Evolutionary conservation across 2,888 invertebrate genomes (phyloP).

Genomic region (Acanthopleura granulata): DNA sequence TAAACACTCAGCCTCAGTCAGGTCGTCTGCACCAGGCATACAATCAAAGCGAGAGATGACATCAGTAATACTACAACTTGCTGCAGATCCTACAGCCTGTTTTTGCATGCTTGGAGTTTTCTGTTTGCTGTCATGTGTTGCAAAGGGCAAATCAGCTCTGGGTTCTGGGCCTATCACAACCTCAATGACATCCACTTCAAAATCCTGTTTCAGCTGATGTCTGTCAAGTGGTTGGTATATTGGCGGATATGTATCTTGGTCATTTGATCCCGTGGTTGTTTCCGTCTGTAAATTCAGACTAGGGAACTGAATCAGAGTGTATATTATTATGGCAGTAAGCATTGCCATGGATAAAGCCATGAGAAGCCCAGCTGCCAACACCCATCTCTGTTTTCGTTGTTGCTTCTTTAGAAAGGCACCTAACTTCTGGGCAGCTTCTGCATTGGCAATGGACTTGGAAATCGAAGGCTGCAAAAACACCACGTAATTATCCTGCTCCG

Average conservation of each 20-base stretch:
- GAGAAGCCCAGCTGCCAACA: neutral
- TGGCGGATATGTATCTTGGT: no score
- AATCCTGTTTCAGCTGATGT: no score
- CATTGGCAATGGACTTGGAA: neutral
- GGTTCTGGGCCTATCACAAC: no score
- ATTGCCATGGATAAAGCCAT: neutral
- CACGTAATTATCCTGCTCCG: neutral
- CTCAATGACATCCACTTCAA: no score
- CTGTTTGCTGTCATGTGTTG: no score
- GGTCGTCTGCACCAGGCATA: neutral
- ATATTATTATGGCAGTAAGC: neutral
- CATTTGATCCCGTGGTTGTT: no score
- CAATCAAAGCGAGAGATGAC: constrained; percentile 5
- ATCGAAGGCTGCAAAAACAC: neutral
- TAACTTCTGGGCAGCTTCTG: neutral
- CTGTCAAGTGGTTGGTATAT: no score
- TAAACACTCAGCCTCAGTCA: neutral
- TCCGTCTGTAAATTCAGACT: neutral
- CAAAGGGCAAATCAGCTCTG: no score
- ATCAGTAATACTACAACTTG: neutral
- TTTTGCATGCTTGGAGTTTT: no score
- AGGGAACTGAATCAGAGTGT: neutral
- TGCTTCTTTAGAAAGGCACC: neutral
- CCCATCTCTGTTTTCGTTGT: neutral
- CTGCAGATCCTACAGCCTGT: no score